Evolutionary conservation across 2,888 invertebrate species (phyloP).

Genomic region (Bursaphelenchus okinawaensis): DNA sequence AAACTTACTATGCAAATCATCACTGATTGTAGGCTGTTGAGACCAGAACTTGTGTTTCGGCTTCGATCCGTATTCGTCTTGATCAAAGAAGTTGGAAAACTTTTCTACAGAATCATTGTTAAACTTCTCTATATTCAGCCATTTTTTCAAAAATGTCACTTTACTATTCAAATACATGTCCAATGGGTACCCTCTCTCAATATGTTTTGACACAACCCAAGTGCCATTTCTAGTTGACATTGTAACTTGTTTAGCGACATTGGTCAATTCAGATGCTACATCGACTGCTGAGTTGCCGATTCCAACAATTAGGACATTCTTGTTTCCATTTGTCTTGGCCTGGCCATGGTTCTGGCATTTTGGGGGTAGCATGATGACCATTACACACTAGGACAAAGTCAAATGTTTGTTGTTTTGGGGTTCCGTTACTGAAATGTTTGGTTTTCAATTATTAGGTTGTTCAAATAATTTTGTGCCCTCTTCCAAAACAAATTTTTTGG

Average conservation of each 20-base stretch:
- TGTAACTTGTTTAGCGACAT: constrained; percentile 55
- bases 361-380: constrained; percentile 61
- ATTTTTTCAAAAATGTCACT: background rate
- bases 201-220: constrained; percentile 61
- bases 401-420: constrained; percentile 43
- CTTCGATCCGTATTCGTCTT: constrained; percentile 58
- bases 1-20: constrained; percentile 46
- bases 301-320: constrained; percentile 60
- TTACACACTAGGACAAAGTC: constrained; percentile 62
- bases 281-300: constrained; percentile 61
- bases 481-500: background rate
- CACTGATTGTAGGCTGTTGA: constrained; percentile 53
- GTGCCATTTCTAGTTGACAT: constrained; percentile 61
- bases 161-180: background rate
- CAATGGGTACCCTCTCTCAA: constrained; percentile 57
- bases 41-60: constrained; percentile 50
- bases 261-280: constrained; percentile 58
- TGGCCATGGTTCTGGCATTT: constrained; percentile 54
- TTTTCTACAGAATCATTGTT: constrained; percentile 13
- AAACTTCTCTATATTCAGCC: background rate
- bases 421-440: constrained; percentile 17
- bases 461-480: background rate
- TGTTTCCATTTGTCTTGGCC: constrained; percentile 50
- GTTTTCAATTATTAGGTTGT: background rate
- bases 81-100: constrained; percentile 37